Evolutionary conservation across 2,888 invertebrate species (phyloP), one percentile per base, ranked within the genome.

Genomic region (Mesoligia furuncula): DNA sequence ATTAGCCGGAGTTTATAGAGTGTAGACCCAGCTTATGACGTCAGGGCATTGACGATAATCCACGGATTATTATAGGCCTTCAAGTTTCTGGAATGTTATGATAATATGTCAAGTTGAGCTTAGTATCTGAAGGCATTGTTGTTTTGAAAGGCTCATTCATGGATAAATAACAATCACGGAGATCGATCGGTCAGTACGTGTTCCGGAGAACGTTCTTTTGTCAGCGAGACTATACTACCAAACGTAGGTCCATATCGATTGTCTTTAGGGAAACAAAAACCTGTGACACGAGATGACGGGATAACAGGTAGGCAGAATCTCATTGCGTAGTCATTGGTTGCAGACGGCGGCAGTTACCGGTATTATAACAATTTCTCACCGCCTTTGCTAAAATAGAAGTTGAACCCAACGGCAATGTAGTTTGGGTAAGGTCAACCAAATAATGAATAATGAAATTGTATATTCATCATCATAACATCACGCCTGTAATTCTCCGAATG

Each of bases 1-100:
- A 88, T 77, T 82, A 88, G 83, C 76, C 57, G 27, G 62, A 71
- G 78, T 85, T 87, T 74, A 87, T 87, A 83, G 86, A 84, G 69
- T 82, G 73, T 78, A 78, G 62, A 62, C 87, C 80, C 85, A 31
- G 85, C 85, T 85, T 80, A 80, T 42, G 45, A 75, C 59, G 73
- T 75, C 67, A 75, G 39, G 36, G 27, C 31, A n/a, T 73, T 31
- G 70, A 67, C 80, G 59, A 66, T 87, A 85, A 87, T 87, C 87
- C 59, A n/a, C 1, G 69, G 73, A 84, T 75, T 80, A 74, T 64
- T 66, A 62, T 65, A 73, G 66, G 48, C 27, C 51, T 79, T 80
- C 72, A 84, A 84, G 66, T 75, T 64, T 48, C 73, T 77, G 73
- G 64, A 86, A 70, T 80, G 66, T 70, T 84, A 72, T 36, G 59